phyloP scores from a whole-genome alignment of 2,888 invertebrate genomes.

The Phengaris alcon region DNA sequence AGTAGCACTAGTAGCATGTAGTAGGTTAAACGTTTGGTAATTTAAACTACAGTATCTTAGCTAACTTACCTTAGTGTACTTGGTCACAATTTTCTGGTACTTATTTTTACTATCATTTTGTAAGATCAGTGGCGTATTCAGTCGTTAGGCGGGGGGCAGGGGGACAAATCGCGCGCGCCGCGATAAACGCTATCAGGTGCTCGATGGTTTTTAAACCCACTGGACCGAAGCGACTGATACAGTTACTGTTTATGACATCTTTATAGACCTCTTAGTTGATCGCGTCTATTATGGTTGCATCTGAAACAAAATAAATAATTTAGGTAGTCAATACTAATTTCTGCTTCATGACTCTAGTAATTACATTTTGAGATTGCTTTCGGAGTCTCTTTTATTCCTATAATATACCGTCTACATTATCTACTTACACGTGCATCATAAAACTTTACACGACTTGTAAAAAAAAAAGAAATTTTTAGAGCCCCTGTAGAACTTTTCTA shows the following conservation, averaged over 20 bases:
- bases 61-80: not conserved
- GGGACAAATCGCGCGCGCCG: conserved; percentile 9
- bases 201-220: conserved; percentile 52
- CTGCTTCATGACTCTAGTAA: too few relatives aligned
- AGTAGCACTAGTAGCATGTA: too few relatives aligned
- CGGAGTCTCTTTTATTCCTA: too few relatives aligned
- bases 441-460: too few relatives aligned
- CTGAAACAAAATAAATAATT: conserved; percentile 39
- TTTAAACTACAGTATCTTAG: too few relatives aligned
- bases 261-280: not conserved
- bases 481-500: not conserved
- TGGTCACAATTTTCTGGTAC: not conserved
- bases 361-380: too few relatives aligned
- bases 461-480: not conserved
- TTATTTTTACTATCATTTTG: not conserved
- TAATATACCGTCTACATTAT: not conserved
- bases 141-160: not conserved
- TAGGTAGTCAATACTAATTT: too few relatives aligned
- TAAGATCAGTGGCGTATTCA: conserved; percentile 2
- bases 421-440: not conserved
- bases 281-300: too few relatives aligned
- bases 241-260: conserved; percentile 16
- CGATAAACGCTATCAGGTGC: conserved; percentile 24
- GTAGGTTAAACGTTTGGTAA: too few relatives aligned
- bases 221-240: conserved; percentile 41